These are phyloP conservation scores for Agrypnus murinus DNA, from an alignment of 2,888 invertebrate species.

Conservation along the genomic window DNA sequence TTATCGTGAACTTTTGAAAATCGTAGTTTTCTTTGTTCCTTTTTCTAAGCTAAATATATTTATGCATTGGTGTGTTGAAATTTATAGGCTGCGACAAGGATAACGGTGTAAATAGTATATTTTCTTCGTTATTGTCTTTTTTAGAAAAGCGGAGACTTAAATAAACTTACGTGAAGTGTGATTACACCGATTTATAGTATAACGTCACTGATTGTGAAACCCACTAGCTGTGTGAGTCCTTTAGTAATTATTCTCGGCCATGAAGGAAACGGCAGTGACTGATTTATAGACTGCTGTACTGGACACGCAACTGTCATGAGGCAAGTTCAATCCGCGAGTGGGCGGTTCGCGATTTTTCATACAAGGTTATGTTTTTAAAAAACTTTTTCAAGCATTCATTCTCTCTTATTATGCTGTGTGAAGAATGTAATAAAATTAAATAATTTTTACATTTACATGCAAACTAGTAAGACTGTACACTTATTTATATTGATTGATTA, in stretches of 20 bases:
- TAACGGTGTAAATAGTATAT: too few species aligned
- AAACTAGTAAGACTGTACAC: neutral
- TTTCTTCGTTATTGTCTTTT: too few species aligned
- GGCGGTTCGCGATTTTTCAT: constrained; percentile 55
- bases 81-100: too few species aligned
- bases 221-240: constrained; percentile 46
- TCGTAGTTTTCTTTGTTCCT: too few species aligned
- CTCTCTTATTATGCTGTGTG: too few species aligned
- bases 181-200: constrained; percentile 29
- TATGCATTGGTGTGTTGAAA: too few species aligned
- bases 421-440: constrained; percentile 13
- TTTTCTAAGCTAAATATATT: too few species aligned
- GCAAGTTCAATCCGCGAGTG: constrained; percentile 55
- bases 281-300: constrained; percentile 56
- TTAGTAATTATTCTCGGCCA: constrained; percentile 55
- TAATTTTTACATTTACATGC: neutral
- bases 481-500: neutral
- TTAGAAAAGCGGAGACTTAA: neutral
- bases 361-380: constrained; percentile 41
- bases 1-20: too few species aligned
- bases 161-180: constrained; percentile 7
- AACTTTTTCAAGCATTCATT: constrained; percentile 19
- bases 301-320: constrained; percentile 59
- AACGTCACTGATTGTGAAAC: constrained; percentile 44
- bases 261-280: constrained; percentile 54